Evolutionary conservation across 2,888 invertebrate genomes (phyloP).

Genomic region (Candidula unifasciata): DNA sequence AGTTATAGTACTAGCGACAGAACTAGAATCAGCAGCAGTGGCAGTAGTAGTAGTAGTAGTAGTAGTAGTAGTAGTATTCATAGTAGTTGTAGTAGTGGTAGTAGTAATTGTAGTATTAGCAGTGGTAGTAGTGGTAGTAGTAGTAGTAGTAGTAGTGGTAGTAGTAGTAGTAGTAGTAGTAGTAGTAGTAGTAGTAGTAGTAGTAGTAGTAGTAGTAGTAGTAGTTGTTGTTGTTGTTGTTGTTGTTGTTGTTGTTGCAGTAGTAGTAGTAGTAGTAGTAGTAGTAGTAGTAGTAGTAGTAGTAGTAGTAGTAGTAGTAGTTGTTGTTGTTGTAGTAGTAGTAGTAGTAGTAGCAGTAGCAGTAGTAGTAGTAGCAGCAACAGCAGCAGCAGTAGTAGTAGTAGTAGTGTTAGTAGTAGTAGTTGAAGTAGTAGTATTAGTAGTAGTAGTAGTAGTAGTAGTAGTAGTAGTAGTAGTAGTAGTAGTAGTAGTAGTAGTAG

Average conservation of each 20-base stretch:
- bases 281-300: background rate
- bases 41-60: constrained; percentile 37
- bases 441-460: constrained; percentile 8
- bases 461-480: background rate
- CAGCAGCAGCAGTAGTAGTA: no score
- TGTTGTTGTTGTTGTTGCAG: background rate
- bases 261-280: constrained; percentile 1
- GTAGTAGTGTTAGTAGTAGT: background rate
- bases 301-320: background rate
- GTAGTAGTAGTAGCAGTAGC: background rate
- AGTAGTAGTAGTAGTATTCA: no score
- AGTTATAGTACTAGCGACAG: constrained; percentile 33
- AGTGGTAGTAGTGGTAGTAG: constrained; percentile 44
- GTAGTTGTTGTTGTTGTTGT: background rate
- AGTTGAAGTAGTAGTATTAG: background rate
- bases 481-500: constrained; percentile 8
- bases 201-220: background rate
- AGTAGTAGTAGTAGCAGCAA: background rate
- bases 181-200: no score
- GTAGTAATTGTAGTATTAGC: constrained; percentile 44
- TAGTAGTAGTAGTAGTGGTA: constrained; percentile 34
- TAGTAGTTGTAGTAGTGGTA: constrained; percentile 38
- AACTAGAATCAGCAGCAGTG: no score
- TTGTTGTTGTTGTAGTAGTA: background rate
- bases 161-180: constrained; percentile 14